Evolutionary conservation across 2,888 invertebrate species (phyloP), one percentile per base, ranked within the genome.

Genomic region (Eudasyphora cyanicolor): DNA sequence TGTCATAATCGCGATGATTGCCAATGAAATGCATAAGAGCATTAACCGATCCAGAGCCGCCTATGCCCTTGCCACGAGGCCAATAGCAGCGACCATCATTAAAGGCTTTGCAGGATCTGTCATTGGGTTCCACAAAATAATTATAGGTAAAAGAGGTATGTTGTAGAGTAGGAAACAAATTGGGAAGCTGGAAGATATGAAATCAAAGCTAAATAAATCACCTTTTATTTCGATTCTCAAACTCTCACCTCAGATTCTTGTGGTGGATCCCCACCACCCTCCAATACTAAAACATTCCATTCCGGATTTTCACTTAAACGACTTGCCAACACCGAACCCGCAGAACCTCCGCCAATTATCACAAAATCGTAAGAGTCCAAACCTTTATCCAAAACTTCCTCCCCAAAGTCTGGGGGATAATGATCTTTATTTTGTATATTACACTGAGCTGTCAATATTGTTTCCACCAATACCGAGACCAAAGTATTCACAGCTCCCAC

Each of bases 11-110:
- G 32, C 89, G 87, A 14, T 89, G 91, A 87, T 93, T 93, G 0
- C 94, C 94, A 82, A 94, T 92, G 1, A 94, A 91, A 87, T 94
- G 94, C 69, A 94, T 89, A 94, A 94, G 94, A 64, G 93, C 94
- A 86, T 94, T 94, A 17, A 94, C 92, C 1, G 93, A 92, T 83
- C 93, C 93, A 0, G 93, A 93, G 1, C 94, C 94, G 8, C 94
- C 94, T 87, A 94, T 92, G 10, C 92, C 92, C 89, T 94, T 95
- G 0, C 95, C 95, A 84, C 94, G 93, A 4, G 94, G 93, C 94
- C 94, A 94, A 19, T 86, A 86, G 24, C 87, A 88, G 5, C 70
- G 69, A 10, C 83, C 67, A 29, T 85, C 79, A 38, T 81, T 80
- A 12, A 79, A 73, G 4, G 81, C 88, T 24, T 79, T 45, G 45